Percentiles rank a stretch among this genome's conserved stretches.
phyloP scores from a whole-genome alignment of 2,797 vertebrate genomes.

The Poeciliopsis paucimaculata region DNA sequence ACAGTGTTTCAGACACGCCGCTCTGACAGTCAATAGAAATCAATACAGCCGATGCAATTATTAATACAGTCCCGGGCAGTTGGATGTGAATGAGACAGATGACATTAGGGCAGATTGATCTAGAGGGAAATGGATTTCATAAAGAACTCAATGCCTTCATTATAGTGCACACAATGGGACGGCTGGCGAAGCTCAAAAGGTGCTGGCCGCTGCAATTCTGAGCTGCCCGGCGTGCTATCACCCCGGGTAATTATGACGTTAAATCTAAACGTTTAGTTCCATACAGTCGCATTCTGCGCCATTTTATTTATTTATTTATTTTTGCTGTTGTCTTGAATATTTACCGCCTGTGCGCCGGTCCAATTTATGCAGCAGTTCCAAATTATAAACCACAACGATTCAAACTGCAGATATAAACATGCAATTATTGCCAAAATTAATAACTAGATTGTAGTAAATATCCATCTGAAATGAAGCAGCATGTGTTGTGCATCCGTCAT shows the following conservation, averaged over 20 bases:
- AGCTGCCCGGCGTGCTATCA: constrained; percentile 28
- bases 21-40: constrained; percentile 82
- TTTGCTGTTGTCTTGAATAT: constrained; percentile 21
- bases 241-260: constrained; percentile 42
- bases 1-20: constrained; percentile 64
- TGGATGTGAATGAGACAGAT: constrained; percentile 85
- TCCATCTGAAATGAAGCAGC: constrained; percentile 55
- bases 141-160: constrained; percentile 79
- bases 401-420: constrained; percentile 17
- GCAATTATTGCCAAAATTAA: constrained; percentile 9
- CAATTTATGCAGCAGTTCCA: background rate
- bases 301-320: constrained; percentile 1
- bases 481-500: constrained; percentile 39
- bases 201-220: constrained; percentile 37
- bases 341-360: constrained; percentile 2
- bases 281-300: constrained; percentile 7
- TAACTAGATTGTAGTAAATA: constrained; percentile 6
- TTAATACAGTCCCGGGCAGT: constrained; percentile 82
- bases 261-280: constrained; percentile 30
- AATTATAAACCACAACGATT: constrained; percentile 13
- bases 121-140: constrained; percentile 83
- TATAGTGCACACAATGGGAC: constrained; percentile 73
- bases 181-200: constrained; percentile 43
- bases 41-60: constrained; percentile 85
- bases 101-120: constrained; percentile 86